Evolutionary conservation across 2,113 vertebrate species (phyloP).

Genomic region (Petrocephalus zakoni): DNA sequence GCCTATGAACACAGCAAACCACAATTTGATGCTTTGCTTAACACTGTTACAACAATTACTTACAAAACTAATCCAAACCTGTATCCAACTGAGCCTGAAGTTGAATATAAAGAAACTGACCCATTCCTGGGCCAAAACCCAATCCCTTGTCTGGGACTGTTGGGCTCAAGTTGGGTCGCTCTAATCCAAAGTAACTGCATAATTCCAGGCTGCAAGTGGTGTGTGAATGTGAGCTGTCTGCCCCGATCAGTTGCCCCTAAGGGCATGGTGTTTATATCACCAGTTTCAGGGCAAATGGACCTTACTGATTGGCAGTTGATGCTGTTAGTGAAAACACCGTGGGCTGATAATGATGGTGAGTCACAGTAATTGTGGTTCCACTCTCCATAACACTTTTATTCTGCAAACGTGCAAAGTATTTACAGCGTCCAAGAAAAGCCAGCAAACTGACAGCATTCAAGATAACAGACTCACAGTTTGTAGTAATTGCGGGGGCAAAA

Average conservation of each 20-base stretch:
- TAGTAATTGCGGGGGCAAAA: too few species aligned
- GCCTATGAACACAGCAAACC: neutral
- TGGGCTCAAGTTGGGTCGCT: conserved; percentile 1
- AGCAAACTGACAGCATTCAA: too few species aligned
- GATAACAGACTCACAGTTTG: too few species aligned
- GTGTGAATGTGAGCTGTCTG: conserved; percentile 19
- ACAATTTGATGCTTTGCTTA: neutral
- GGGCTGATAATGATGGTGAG: neutral
- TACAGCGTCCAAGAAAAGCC: neutral
- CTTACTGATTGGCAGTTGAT: neutral
- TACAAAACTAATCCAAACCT: neutral
- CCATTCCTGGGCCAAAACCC: neutral
- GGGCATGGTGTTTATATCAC: conserved; percentile 3
- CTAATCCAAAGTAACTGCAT: conserved; percentile 29
- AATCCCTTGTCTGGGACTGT: too few species aligned
- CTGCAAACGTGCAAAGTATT: neutral
- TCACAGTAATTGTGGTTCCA: neutral
- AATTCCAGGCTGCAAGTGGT: conserved; percentile 8
- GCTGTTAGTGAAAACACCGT: neutral
- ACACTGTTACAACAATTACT: neutral
- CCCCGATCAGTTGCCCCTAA: neutral
- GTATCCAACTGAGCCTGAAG: conserved; percentile 31
- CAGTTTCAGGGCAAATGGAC: conserved; percentile 20
- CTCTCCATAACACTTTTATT: neutral
- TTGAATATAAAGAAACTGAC: too few species aligned